Evolutionary conservation across 92 coral and sea anemone genomes (phyloP).

Genomic region (Meandrina meandrites): DNA sequence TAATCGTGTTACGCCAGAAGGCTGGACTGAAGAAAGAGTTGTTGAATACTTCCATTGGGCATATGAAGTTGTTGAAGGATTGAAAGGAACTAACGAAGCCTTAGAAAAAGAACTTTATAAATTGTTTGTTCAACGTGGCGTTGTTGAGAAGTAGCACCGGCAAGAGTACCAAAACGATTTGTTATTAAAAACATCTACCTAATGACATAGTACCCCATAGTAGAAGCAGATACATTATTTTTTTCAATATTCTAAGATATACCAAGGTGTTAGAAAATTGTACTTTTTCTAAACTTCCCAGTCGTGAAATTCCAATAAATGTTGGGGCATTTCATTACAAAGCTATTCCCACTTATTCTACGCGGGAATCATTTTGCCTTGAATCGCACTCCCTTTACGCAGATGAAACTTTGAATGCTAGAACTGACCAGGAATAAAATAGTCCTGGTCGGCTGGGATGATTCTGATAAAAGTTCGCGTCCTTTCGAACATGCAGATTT

Average conservation of each 20-base stretch:
- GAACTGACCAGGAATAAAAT: neutral
- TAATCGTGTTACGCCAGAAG: slow-evolving; percentile 55
- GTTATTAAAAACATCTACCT: no score
- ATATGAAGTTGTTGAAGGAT: slow-evolving; percentile 44
- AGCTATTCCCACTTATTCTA: neutral
- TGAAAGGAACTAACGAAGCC: slow-evolving; percentile 49
- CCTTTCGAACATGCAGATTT: no score
- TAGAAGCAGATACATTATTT: no score
- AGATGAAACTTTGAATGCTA: no score
- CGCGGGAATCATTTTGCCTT: no score
- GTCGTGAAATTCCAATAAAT: neutral
- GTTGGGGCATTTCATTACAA: neutral
- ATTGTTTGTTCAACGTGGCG: slow-evolving; percentile 22
- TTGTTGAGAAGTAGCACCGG: neutral
- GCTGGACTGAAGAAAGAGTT: slow-evolving; percentile 57
- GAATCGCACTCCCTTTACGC: no score
- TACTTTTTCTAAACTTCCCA: neutral
- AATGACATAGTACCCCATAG: no score
- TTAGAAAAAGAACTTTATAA: slow-evolving; percentile 39
- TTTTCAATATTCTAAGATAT: neutral
- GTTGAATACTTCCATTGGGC: slow-evolving; percentile 59
- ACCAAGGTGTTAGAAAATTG: neutral
- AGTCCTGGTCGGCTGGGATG: neutral
- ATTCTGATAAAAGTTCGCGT: neutral
- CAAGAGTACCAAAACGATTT: neutral